Evolutionary conservation across 2,888 invertebrate species (phyloP).

Genomic region (Kuschelorhynchus macadamiae): DNA sequence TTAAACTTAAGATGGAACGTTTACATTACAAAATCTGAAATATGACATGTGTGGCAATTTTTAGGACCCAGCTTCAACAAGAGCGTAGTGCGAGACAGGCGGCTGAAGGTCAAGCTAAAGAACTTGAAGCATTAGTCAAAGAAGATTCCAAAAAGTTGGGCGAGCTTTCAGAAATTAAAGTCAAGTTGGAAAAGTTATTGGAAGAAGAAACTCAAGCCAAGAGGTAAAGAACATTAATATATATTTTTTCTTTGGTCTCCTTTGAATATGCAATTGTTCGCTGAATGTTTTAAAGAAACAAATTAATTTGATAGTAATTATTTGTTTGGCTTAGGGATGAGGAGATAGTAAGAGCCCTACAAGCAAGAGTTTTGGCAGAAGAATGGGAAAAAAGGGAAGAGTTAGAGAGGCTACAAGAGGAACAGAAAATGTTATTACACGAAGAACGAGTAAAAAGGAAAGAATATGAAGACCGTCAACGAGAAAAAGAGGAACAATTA

Average conservation of each 20-base stretch:
- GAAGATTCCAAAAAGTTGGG: conserved; percentile 81
- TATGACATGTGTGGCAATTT: too few species aligned
- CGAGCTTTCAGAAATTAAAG: conserved; percentile 80
- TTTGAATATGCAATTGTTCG: too few species aligned
- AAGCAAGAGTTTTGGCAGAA: conserved; percentile 82
- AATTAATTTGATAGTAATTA: background rate
- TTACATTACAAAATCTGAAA: too few species aligned
- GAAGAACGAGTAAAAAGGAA: conserved; percentile 82
- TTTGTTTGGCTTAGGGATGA: conserved; percentile 73
- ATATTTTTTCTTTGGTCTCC: too few species aligned
- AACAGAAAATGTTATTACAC: conserved; percentile 80
- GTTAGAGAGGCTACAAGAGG: conserved; percentile 83
- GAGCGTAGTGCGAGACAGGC: conserved; percentile 76
- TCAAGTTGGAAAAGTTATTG: conserved; percentile 78
- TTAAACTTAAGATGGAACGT: too few species aligned
- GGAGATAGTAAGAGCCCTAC: conserved; percentile 81
- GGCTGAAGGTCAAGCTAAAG: conserved; percentile 75
- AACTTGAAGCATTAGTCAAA: conserved; percentile 78
- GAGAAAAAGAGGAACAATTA: conserved; percentile 79
- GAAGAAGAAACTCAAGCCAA: conserved; percentile 89
- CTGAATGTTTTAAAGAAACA: too few species aligned
- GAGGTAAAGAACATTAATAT: conserved; percentile 65
- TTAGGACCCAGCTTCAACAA: conserved; percentile 74
- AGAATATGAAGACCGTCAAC: conserved; percentile 81
- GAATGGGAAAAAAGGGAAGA: conserved; percentile 89